Evolutionary conservation across 2,888 invertebrate species (phyloP).

Genomic region (Lottia gigantea): DNA sequence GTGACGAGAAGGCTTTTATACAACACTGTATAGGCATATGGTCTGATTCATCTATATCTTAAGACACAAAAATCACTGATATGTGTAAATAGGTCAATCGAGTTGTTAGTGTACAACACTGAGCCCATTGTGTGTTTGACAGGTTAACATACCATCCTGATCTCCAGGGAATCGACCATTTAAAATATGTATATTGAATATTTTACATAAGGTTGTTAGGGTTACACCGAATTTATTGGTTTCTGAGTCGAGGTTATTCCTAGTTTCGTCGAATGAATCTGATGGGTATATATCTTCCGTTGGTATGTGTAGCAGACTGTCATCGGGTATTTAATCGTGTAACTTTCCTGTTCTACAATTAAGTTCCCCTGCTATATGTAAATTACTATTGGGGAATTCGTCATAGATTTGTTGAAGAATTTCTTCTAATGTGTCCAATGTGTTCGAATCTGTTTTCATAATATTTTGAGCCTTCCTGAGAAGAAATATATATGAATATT

Average conservation of each 20-base stretch:
- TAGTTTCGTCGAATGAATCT: not conserved
- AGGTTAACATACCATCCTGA: not conserved
- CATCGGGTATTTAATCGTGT: not conserved
- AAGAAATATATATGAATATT: not conserved
- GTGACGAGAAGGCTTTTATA: too few species aligned
- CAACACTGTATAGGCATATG: not conserved
- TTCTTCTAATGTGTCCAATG: not conserved
- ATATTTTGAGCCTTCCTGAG: not conserved
- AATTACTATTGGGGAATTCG: not conserved
- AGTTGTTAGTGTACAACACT: too few species aligned
- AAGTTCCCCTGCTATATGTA: not conserved
- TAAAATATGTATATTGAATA: not conserved
- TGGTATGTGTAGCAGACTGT: not conserved
- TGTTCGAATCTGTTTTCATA: not conserved
- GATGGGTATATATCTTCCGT: not conserved
- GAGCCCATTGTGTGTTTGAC: not conserved
- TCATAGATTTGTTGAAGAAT: not conserved
- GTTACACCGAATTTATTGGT: not conserved
- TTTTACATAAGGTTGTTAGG: not conserved
- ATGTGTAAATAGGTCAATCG: not conserved
- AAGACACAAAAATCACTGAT: not conserved
- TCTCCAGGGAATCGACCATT: not conserved
- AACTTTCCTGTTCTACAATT: not conserved
- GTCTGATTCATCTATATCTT: not conserved
- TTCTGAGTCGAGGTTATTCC: not conserved